Evolutionary conservation across 2,888 invertebrate species (phyloP).

Genomic region (Tiliacea aurago): DNA sequence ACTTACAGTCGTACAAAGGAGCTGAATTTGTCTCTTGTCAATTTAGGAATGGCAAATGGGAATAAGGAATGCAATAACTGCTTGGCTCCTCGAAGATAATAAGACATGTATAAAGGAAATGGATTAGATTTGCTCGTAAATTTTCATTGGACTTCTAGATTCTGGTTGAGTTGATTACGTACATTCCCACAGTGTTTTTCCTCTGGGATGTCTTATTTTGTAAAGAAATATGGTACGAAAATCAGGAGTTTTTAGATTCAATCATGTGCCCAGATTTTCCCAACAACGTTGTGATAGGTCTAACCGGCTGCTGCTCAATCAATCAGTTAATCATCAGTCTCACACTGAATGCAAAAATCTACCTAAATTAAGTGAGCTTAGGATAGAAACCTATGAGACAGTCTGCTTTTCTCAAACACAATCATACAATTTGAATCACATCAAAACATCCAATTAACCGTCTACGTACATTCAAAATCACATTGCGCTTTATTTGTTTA

Average conservation of each 20-base stretch:
- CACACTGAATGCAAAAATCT: not conserved
- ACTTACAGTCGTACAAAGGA: slow-evolving; percentile 42
- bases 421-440: no score
- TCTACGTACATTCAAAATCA: no score
- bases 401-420: no score
- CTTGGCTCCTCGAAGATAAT: slow-evolving; percentile 39
- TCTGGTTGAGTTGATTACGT: slow-evolving; percentile 12
- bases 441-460: no score
- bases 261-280: not conserved
- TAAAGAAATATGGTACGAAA: no score
- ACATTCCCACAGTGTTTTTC: not conserved
- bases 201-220: no score
- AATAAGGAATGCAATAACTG: slow-evolving; percentile 59
- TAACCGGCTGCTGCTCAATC: not conserved
- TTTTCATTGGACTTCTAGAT: slow-evolving; percentile 30
- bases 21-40: slow-evolving; percentile 47
- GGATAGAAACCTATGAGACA: no score
- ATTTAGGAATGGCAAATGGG: slow-evolving; percentile 38
- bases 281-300: not conserved
- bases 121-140: slow-evolving; percentile 35
- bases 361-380: not conserved
- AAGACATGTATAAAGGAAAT: slow-evolving; percentile 46
- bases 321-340: not conserved
- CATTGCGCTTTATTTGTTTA: not conserved
- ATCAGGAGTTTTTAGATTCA: not conserved